Evolutionary conservation across 2,888 invertebrate species (phyloP), one percentile per base, ranked within the genome.

Genomic region (Lydus trimaculatus): DNA sequence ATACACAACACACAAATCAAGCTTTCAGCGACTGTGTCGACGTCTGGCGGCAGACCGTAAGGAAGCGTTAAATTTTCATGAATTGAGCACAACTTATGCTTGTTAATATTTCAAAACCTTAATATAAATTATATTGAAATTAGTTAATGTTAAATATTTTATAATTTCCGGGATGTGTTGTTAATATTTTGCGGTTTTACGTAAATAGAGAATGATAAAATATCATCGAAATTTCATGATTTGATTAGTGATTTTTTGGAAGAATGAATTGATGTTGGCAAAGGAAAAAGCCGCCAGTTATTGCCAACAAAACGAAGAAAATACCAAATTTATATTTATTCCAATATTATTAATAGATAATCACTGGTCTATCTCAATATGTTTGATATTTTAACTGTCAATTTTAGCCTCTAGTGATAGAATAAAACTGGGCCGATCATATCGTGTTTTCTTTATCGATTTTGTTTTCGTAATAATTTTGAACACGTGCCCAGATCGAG

Each of bases 31-130:
- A 64, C 59, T 43, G 15, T 67, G 67, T 66, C 65, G 61, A 39
- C 61, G 48, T 36, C 43, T 43, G 63, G 36, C 31, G 58, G 25
- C 25, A 23, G 43, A 31, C 28, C 25, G 62, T 43, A 31, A 64
- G 64, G 31, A 64, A 64, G 58, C 58, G 25, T 67, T 67, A 67
- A 67, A 67, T 67, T 63, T 67, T 23, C 31, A 60, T 20, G 63
- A 67, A 67, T 63, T 58, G 63, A 60, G 48, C 63, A 48, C 67
- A 43, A 67, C 67, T 63, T 59, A 43, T 31, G 28, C 31, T 31
- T 23, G 64, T 58, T 64, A 48, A 56, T 64, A 64, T 64, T 58
- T 64, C 64, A 64, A 56, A 56, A 56, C 15, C 25, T n/a, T 1
- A 56, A 56, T 56, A 56, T 56, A 56, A 56, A 56, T 56, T 56